Percentiles rank a stretch among this genome's conserved stretches.
These are phyloP conservation scores for Lasioglossum pauxillum DNA, from an alignment of 2,888 invertebrate genomes.

Conservation along the genomic window DNA sequence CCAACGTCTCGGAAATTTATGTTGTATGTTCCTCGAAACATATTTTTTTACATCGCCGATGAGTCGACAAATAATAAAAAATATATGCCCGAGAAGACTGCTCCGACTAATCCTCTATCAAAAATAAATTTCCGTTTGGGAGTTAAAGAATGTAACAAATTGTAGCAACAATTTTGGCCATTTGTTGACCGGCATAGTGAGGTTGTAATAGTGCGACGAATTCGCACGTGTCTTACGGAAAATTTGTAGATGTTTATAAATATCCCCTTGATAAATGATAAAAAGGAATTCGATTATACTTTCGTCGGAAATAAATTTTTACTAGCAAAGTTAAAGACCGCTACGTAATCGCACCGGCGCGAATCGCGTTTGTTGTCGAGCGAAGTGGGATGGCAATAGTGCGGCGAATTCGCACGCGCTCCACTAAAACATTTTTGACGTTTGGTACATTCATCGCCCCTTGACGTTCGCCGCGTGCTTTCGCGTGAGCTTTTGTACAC, in stretches of 20 bases:
- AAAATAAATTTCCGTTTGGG: not conserved
- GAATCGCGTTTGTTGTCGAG: not conserved
- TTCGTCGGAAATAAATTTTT: not conserved
- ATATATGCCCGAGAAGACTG: too few relatives aligned
- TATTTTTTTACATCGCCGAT: not conserved
- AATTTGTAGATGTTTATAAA: not conserved
- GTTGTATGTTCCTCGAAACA: not conserved
- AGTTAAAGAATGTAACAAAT: not conserved
- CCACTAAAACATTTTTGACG: slow-evolving; percentile 9
- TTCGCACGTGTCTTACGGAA: not conserved
- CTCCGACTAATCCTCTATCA: not conserved
- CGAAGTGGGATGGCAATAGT: not conserved
- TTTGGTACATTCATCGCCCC: slow-evolving; percentile 23
- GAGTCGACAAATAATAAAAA: too few relatives aligned
- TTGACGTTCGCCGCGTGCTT: slow-evolving; percentile 24
- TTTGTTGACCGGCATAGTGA: not conserved
- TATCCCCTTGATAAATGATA: too few relatives aligned
- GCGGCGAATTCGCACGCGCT: slow-evolving; percentile 9
- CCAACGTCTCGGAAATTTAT: not conserved
- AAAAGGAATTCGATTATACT: not conserved
- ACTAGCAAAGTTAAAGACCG: not conserved
- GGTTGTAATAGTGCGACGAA: not conserved
- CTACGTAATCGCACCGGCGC: not conserved
- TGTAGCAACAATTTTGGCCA: not conserved
- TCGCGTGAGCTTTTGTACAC: not conserved